Conservation (phyloP, 2,888 invertebrate species). For the Scaptomyza cyrtandrae region DNA sequence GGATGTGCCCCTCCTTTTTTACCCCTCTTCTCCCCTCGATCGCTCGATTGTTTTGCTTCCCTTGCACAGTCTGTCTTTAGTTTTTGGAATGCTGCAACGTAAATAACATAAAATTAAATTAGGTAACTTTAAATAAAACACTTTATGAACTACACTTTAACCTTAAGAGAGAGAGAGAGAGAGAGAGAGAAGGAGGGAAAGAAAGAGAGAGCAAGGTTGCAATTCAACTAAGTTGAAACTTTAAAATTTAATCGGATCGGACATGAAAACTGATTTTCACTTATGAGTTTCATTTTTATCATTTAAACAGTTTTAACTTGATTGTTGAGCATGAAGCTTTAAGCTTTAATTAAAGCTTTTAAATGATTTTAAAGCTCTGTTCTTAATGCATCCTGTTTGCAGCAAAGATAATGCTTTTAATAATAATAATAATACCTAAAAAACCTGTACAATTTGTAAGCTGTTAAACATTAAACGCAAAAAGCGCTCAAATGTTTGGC, state of each 20-base stretch:
- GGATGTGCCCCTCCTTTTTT: conserved; percentile 11
- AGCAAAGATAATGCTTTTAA: neutral
- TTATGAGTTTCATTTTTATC: too few relatives aligned
- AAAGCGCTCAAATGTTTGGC: conserved; percentile 26
- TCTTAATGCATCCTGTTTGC: neutral
- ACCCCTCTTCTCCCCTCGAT: neutral
- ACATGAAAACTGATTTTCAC: too few relatives aligned
- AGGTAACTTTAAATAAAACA: neutral
- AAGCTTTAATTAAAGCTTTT: neutral
- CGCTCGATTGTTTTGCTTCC: neutral
- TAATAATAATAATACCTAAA: neutral
- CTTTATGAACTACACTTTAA: neutral
- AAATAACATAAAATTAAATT: conserved; percentile 3
- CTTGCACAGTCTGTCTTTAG: conserved; percentile 1
- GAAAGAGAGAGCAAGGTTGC: neutral
- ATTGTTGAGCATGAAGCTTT: too few relatives aligned
- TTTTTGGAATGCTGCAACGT: conserved; percentile 23
- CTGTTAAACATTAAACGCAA: conserved; percentile 12
- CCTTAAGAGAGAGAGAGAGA: neutral
- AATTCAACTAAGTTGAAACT: neutral
- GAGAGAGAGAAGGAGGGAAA: too few relatives aligned
- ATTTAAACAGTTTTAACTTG: too few relatives aligned
- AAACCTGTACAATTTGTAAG: conserved; percentile 15
- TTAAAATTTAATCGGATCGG: neutral
- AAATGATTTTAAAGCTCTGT: neutral